phyloP scores from a whole-genome alignment of 2,797 vertebrate genomes.

The Chloroceryle inda region DNA sequence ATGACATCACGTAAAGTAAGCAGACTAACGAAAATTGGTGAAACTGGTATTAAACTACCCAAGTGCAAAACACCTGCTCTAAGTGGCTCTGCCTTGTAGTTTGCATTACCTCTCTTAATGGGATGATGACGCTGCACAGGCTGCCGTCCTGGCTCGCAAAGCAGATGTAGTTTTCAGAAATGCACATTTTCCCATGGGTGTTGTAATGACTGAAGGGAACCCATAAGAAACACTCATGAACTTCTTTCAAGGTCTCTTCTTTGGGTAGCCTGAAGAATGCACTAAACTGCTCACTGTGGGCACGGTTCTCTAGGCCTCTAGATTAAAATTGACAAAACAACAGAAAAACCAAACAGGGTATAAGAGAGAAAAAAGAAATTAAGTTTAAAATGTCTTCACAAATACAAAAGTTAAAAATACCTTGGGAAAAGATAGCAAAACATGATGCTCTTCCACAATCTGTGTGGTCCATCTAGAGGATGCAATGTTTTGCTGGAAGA shows the following conservation, averaged over 20 bases:
- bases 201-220: constrained; percentile 93
- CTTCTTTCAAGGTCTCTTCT: constrained; percentile 92
- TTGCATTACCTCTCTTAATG: constrained; percentile 90
- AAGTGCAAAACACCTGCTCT: neutral
- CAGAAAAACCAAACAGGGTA: no score
- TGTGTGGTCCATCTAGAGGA: fast-evolving
- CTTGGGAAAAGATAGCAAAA: neutral
- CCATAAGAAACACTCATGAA: constrained; percentile 95
- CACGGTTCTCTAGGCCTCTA: constrained; percentile 92
- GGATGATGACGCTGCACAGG: constrained; percentile 92
- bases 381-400: neutral
- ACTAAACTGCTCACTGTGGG: constrained; percentile 92
- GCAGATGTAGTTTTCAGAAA: constrained; percentile 95
- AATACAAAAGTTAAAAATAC: neutral
- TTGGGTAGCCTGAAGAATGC: constrained; percentile 93
- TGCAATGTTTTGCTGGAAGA: neutral
- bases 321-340: constrained; percentile 16
- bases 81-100: neutral
- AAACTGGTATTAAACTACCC: neutral
- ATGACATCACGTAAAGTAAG: neutral
- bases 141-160: constrained; percentile 95
- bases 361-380: constrained; percentile 9
- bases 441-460: neutral
- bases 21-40: neutral
- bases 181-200: constrained; percentile 93